phyloP scores from a whole-genome alignment of 2,113 vertebrate species.

The Echinops telfairi region DNA sequence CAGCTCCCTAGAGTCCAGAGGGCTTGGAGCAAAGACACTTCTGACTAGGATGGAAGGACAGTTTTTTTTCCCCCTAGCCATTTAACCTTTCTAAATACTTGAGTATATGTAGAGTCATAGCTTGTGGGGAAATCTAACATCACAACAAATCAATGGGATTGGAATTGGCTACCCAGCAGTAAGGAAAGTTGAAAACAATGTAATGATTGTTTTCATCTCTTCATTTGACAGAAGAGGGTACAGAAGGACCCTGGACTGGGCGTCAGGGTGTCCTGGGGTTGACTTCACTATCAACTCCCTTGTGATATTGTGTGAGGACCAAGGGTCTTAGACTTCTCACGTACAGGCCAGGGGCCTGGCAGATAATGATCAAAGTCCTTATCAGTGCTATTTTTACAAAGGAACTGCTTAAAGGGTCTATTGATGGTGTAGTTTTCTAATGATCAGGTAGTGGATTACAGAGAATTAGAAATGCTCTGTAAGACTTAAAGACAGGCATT shows the following conservation, averaged over 20 bases:
- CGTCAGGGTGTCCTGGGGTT: background rate
- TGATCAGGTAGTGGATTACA: slow-evolving; percentile 51
- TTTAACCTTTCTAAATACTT: background rate
- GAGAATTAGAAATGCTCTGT: background rate
- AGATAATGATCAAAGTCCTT: background rate
- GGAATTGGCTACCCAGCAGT: background rate
- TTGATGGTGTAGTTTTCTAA: background rate
- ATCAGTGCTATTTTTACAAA: slow-evolving; percentile 27
- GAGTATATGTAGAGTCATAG: background rate
- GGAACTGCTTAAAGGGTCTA: slow-evolving; percentile 45
- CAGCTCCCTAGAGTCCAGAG: background rate
- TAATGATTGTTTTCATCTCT: background rate
- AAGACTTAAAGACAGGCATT: slow-evolving; percentile 50
- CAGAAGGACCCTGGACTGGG: background rate
- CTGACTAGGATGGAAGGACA: background rate
- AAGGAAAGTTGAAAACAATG: background rate
- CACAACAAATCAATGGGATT: background rate
- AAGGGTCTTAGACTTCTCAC: background rate
- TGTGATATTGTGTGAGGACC: background rate
- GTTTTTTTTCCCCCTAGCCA: background rate
- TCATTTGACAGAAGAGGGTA: background rate
- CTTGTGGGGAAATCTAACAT: background rate
- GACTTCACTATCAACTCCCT: background rate
- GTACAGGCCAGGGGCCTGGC: background rate
- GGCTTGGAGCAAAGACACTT: background rate